Evolutionary conservation across 2,113 vertebrate genomes (phyloP).

Genomic region (Syngnathus scovelli): DNA sequence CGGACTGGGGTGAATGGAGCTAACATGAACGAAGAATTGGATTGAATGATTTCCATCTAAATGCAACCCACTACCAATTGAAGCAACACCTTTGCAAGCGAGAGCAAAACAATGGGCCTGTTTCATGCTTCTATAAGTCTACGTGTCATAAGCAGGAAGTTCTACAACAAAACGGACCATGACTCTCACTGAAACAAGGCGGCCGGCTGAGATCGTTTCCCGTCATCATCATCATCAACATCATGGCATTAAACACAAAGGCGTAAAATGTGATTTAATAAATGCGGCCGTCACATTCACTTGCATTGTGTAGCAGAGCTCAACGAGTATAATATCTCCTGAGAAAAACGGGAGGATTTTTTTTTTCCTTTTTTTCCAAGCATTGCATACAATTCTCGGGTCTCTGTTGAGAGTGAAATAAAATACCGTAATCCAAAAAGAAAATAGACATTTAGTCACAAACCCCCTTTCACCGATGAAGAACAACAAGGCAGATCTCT

Average conservation of each 20-base stretch:
- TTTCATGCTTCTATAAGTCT: conserved; percentile 59
- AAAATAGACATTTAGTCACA: conserved; percentile 43
- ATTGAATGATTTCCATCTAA: conserved; percentile 43
- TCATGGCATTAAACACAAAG: conserved; percentile 54
- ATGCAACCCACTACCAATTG: conserved; percentile 44
- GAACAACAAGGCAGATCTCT: conserved; percentile 67
- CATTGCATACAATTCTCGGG: conserved; percentile 72
- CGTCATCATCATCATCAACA: conserved; percentile 49
- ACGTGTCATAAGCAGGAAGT: conserved; percentile 57
- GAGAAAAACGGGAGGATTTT: conserved; percentile 72
- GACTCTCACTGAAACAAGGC: conserved; percentile 17
- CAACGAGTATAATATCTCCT: conserved; percentile 71
- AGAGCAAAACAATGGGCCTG: conserved; percentile 21
- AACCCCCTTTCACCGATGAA: conserved; percentile 43
- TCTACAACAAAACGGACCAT: conserved; percentile 37
- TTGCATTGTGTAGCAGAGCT: conserved; percentile 72
- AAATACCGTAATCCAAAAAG: conserved; percentile 6
- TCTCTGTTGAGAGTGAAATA: conserved; percentile 50
- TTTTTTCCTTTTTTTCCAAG: conserved; percentile 49
- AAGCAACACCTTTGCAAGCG: conserved; percentile 39
- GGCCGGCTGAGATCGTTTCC: conserved; percentile 49
- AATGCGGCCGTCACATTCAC: conserved; percentile 69
- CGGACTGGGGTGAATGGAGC: conserved; percentile 37
- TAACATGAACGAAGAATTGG: conserved; percentile 47
- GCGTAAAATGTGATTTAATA: conserved; percentile 57